A percentile compares a stretch with the other conserved stretches of the same genome.
These are phyloP conservation scores for Drosophila erecta DNA, from an alignment of 1,140 invertebrate species.

Conservation along the genomic window DNA sequence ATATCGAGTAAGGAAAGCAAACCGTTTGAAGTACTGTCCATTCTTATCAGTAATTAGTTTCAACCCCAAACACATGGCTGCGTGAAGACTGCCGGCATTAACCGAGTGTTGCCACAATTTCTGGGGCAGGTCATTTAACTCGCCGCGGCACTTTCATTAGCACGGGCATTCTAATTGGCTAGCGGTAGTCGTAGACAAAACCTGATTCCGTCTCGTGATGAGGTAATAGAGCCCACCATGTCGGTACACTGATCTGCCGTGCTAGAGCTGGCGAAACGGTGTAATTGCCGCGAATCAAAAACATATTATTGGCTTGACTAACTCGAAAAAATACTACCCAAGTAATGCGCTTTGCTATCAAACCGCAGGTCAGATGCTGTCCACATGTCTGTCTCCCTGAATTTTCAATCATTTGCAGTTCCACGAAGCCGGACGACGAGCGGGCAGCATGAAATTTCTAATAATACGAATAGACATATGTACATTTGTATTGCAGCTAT, in stretches of 20 bases:
- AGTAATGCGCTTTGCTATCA: conserved; percentile 2
- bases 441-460: conserved; percentile 50
- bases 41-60: conserved; percentile 40
- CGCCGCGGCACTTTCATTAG: conserved; percentile 60
- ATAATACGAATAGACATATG: conserved; percentile 32
- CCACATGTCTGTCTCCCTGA: conserved; percentile 49
- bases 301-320: conserved; percentile 34
- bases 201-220: conserved; percentile 42
- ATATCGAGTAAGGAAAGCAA: conserved; percentile 10
- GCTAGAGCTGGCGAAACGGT: conserved; percentile 9
- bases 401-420: conserved; percentile 46
- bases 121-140: conserved; percentile 71
- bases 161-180: conserved; percentile 58
- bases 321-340: conserved; percentile 11
- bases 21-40: conserved; percentile 1
- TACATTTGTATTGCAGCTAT: conserved; percentile 41
- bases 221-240: conserved; percentile 52
- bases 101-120: conserved; percentile 31
- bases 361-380: conserved; percentile 45
- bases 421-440: conserved; percentile 31
- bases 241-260: conserved; percentile 21
- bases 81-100: conserved; percentile 3
- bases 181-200: conserved; percentile 30
- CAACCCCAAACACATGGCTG: conserved; percentile 29
- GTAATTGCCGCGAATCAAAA: conserved; percentile 37